Conservation (phyloP, 2,113 vertebrate genomes). For the Tursiops truncatus region DNA sequence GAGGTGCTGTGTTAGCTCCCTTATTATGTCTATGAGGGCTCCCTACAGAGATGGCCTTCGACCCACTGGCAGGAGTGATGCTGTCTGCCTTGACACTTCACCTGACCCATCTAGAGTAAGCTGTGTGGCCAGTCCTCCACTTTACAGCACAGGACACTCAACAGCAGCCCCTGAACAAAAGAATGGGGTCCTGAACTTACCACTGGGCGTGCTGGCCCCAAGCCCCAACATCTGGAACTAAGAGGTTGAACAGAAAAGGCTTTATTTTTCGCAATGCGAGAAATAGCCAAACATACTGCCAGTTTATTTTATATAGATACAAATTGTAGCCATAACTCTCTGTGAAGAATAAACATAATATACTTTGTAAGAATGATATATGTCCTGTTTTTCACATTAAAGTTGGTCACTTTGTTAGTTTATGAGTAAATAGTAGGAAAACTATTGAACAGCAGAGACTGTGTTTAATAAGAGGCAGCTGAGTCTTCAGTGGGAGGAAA, state of each 20-base stretch:
- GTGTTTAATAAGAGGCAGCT: background rate
- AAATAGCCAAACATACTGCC: background rate
- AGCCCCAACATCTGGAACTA: background rate
- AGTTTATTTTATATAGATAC: background rate
- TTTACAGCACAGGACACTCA: background rate
- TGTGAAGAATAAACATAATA: background rate
- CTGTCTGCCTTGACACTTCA: background rate
- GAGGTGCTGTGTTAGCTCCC: background rate
- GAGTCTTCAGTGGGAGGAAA: background rate
- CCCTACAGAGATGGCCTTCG: background rate
- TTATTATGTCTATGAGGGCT: background rate
- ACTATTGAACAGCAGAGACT: background rate
- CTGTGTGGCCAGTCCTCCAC: background rate
- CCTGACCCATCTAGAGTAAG: background rate
- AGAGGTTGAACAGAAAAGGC: background rate
- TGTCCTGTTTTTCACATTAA: background rate
- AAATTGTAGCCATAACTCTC: background rate
- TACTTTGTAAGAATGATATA: background rate
- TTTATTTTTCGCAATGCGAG: background rate
- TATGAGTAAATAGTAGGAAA: constrained; percentile 8
- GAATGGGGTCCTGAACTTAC: background rate
- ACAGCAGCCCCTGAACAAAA: background rate
- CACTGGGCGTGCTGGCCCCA: background rate
- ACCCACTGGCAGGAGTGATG: background rate
- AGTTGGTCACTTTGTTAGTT: background rate